Base-by-base conservation (phyloP, 2,113 vertebrate species). In the Vanacampus margaritifer region DNA sequence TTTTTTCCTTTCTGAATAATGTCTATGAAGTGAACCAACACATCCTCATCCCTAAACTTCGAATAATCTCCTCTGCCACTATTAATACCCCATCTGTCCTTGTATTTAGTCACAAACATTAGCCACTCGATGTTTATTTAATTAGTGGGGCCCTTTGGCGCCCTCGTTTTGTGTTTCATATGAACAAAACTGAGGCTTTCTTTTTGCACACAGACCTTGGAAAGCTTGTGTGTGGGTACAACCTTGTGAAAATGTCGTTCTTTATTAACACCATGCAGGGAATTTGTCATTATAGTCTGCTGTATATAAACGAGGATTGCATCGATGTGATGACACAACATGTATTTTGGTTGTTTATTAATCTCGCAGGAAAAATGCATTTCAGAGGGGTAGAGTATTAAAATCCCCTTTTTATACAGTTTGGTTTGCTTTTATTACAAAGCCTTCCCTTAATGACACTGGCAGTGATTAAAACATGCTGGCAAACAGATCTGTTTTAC, bases 391-490 rank as follows among this genome's bases (percentile, higher is more conserved):
- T 21, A 36, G 17, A 17, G 60, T 62, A 43, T 17, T 1, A 12
- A 43, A 62, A 62, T 43, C n/a, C 54, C 16, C 16, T 32, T 57
- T 41, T 62, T 24, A 16, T 43, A 26, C 23, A 43, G 43, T 24
- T 62, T 24, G 13, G 13, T 62, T 62, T 28, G 26, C 26, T 57
- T 57, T 56, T 28, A 56, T 56, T 16, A 24, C 21, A 43, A 6
- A 26, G 17, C 67, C 63, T 64, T 53, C 64, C 61, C 59, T 54
- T 81, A 74, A 81, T 77, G 77, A 81, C 66, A 58, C 62, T 72
- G 71, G 61, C 67, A 62, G 72, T 75, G 70, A 81, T 77, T 79
- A 68, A 81, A 77, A 77, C 76, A 79, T 48, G 72, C 68, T 74
- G 78, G 78, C 59, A 65, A 79, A 68, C 45, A 46, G 59, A 71